A percentile compares a stretch with the other conserved stretches of the same genome.
Conservation (phyloP, 2,797 vertebrate species). For the Sardinella longiceps region DNA sequence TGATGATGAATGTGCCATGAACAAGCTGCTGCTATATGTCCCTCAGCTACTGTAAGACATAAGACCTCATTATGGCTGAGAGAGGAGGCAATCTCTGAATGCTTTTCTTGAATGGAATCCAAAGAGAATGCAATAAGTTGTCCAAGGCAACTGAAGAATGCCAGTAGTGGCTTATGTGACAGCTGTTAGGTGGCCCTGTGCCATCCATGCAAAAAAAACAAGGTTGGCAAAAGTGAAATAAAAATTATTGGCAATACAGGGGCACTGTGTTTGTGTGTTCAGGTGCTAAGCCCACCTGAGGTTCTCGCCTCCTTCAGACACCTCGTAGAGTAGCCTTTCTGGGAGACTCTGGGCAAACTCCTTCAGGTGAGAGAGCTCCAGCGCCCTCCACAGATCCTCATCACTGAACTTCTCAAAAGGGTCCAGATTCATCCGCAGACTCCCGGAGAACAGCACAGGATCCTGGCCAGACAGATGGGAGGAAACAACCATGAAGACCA, state of each 20-base stretch:
- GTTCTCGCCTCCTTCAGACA: conserved; percentile 92
- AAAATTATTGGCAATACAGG: background rate
- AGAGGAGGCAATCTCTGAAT: background rate
- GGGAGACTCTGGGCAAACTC: conserved; percentile 72
- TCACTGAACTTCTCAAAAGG: conserved; percentile 87
- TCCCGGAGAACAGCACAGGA: conserved; percentile 90
- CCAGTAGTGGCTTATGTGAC: background rate
- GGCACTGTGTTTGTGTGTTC: background rate
- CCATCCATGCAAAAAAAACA: background rate
- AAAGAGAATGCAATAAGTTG: background rate
- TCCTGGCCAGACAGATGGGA: conserved; percentile 73
- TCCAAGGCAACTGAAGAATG: background rate
- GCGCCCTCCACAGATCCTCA: conserved; percentile 85
- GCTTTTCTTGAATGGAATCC: background rate
- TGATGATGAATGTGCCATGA: background rate
- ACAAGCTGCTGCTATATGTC: background rate
- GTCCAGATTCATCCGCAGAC: conserved; percentile 92
- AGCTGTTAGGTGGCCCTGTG: background rate
- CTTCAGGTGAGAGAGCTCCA: conserved; percentile 92
- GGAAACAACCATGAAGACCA: background rate
- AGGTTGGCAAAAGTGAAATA: no score
- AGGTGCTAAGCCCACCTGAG: conserved; percentile 75
- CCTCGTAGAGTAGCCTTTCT: conserved; percentile 76
- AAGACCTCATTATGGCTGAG: background rate
- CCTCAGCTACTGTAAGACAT: background rate